Conservation (phyloP, 2,113 vertebrate species). For the Propithecus coquereli region DNA sequence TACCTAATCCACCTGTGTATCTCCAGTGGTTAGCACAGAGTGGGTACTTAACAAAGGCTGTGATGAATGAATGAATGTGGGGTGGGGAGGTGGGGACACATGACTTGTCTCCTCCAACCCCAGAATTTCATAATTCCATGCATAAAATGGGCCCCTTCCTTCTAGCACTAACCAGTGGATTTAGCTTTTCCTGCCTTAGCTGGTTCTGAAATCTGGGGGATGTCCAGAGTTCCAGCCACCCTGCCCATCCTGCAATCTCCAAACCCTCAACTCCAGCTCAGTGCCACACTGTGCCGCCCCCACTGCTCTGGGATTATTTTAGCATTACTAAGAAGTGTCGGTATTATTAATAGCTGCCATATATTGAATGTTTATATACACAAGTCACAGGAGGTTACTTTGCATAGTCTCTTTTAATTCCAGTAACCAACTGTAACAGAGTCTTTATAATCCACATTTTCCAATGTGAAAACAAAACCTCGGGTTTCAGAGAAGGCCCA, state of each 20-base stretch:
- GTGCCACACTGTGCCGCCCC: background rate
- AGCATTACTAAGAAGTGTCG: background rate
- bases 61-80: background rate
- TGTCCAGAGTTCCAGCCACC: background rate
- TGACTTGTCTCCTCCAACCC: background rate
- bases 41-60: background rate
- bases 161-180: background rate
- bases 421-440: background rate
- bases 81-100: background rate
- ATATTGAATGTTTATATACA: background rate
- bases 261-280: background rate
- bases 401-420: background rate
- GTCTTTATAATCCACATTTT: background rate
- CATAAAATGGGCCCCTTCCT: background rate
- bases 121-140: background rate
- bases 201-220: background rate
- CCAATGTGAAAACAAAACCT: background rate
- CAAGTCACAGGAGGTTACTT: background rate
- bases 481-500: background rate
- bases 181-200: background rate
- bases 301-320: background rate
- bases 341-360: background rate
- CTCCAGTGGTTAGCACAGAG: background rate
- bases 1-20: background rate
- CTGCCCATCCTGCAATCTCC: background rate